Evolutionary conservation across 2,888 invertebrate species (phyloP), one percentile per base, ranked within the genome.

Genomic region (Zonitis immaculata): DNA sequence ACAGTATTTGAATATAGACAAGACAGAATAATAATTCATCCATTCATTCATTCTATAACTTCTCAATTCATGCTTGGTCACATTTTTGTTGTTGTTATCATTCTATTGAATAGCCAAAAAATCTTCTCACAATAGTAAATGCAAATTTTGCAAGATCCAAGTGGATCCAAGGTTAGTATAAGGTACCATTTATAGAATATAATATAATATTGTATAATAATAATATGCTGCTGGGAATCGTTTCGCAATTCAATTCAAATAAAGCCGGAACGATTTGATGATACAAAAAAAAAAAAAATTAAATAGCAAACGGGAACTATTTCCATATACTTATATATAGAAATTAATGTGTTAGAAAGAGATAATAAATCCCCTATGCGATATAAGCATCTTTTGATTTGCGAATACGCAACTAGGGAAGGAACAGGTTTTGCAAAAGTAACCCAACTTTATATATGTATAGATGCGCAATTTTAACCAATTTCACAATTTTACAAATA

Each of bases 401-500:
- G 61, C 63, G 58, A 61, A n/a, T n/a, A n/a, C n/a, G n/a, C n/a
- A 30, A 30, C 16, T 35, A 57, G 58, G 52, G 47, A 51, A 54
- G 60, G 46, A 56, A 56, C 62, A 57, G 62, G 64, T 62, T 64
- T 64, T 60, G 62, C 64, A 57, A 58, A 57, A 52, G 47, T 42
- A 52, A 32, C 35, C 47, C 45, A 47, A 44, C 49, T 25, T 28
- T 32, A 54, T 27, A 27, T 9, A 27, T 11, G 6, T 3, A 26
- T 26, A 26, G 8, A 32, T n/a, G n/a, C n/a, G n/a, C n/a, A n/a
- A n/a, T n/a, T n/a, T n/a, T n/a, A n/a, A n/a, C n/a, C n/a, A n/a
- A n/a, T n/a, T n/a, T n/a, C n/a, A n/a, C n/a, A n/a, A n/a, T n/a
- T n/a, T n/a, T n/a, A n/a, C n/a, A n/a, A n/a, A n/a, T n/a, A n/a